Evolutionary conservation across 2,888 invertebrate species (phyloP).

Genomic region (Phlogophora meticulosa): DNA sequence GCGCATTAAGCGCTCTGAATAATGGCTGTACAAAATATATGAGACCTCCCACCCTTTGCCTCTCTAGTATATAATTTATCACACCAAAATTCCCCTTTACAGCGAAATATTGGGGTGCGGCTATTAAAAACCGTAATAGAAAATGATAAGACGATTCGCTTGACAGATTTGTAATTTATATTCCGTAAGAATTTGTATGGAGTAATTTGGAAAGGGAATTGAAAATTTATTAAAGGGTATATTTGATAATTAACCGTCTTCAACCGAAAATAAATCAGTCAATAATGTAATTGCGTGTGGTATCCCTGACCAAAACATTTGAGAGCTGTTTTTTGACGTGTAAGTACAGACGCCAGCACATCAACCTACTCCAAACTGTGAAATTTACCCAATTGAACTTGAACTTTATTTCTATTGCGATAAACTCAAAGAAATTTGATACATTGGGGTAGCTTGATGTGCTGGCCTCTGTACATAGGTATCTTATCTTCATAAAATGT

Average conservation of each 20-base stretch:
- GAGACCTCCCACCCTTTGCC: slow-evolving; percentile 50
- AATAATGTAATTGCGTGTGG: not conserved
- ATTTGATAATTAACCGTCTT: slow-evolving; percentile 17
- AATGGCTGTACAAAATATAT: slow-evolving; percentile 65
- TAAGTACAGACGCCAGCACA: too few relatives aligned
- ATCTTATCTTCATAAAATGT: too few relatives aligned
- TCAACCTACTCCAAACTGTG: too few relatives aligned
- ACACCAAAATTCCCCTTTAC: slow-evolving; percentile 39
- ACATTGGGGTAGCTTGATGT: too few relatives aligned
- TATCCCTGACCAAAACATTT: not conserved
- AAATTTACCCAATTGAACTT: too few relatives aligned
- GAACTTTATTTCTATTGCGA: too few relatives aligned
- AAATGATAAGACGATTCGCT: slow-evolving; percentile 52
- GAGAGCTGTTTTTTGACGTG: too few relatives aligned
- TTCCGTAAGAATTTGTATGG: slow-evolving; percentile 36
- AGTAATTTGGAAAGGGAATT: slow-evolving; percentile 36
- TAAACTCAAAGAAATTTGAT: too few relatives aligned
- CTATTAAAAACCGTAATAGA: slow-evolving; percentile 48
- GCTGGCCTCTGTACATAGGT: too few relatives aligned
- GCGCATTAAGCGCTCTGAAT: slow-evolving; percentile 57
- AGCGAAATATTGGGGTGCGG: slow-evolving; percentile 41
- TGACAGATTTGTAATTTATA: slow-evolving; percentile 58
- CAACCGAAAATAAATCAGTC: not conserved
- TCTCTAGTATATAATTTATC: slow-evolving; percentile 63
- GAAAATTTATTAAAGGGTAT: slow-evolving; percentile 8